These are phyloP conservation scores for Nemurella pictetii DNA, from an alignment of 2,888 invertebrate genomes.

Conservation along the genomic window DNA sequence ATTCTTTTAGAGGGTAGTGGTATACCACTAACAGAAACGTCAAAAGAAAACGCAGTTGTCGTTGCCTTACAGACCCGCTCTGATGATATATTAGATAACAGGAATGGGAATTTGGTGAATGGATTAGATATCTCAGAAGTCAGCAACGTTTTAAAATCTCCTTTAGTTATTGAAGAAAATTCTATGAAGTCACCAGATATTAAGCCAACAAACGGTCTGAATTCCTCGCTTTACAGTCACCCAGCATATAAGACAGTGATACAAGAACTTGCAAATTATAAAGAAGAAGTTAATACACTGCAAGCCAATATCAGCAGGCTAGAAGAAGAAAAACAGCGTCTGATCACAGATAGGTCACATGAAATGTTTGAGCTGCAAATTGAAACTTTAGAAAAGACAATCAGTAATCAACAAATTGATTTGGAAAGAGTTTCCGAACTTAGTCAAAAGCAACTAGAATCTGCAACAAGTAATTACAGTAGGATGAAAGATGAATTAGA, in stretches of 20 bases:
- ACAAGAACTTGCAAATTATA: conserved; percentile 47
- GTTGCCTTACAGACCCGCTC: neutral
- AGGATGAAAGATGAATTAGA: conserved; percentile 54
- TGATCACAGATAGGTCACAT: conserved; percentile 46
- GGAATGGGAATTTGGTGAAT: neutral
- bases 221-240: conserved; percentile 40
- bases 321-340: conserved; percentile 46
- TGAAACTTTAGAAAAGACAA: conserved; percentile 48
- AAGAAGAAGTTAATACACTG: conserved; percentile 44
- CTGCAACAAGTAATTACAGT: conserved; percentile 31
- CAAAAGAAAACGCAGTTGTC: neutral
- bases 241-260: conserved; percentile 48
- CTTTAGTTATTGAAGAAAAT: neutral
- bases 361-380: conserved; percentile 47
- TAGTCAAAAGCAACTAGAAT: conserved; percentile 33
- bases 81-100: neutral
- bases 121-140: neutral
- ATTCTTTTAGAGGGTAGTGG: neutral
- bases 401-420: conserved; percentile 48
- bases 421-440: conserved; percentile 34
- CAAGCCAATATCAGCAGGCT: conserved; percentile 45
- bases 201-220: neutral
- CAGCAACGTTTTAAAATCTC: no score
- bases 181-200: neutral
- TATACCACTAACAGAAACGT: neutral